These are phyloP conservation scores for Lutjanus campechanus DNA, from an alignment of 2,797 vertebrate genomes.

Conservation along the genomic window DNA sequence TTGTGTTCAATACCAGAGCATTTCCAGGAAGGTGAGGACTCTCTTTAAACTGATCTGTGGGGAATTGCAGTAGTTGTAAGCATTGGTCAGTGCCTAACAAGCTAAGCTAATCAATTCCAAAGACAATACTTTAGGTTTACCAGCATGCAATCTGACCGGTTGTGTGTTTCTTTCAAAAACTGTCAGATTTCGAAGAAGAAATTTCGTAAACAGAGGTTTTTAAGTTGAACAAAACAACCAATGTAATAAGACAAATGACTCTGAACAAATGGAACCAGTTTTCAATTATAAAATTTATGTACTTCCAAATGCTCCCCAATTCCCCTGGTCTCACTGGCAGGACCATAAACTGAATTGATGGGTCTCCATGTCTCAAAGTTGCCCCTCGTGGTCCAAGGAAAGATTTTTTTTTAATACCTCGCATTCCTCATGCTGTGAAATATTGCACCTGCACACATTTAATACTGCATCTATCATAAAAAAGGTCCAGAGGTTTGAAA, in stretches of 20 bases:
- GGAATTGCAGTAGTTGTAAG: conserved; percentile 6
- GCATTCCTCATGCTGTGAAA: conserved; percentile 62
- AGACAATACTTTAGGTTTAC: neutral
- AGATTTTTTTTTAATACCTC: conserved; percentile 65
- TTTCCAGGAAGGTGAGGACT: conserved; percentile 33
- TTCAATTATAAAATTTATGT: conserved; percentile 54
- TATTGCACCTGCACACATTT: conserved; percentile 68
- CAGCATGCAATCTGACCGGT: conserved; percentile 2
- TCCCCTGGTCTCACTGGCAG: conserved; percentile 53
- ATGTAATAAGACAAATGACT: conserved; percentile 36
- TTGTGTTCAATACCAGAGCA: conserved; percentile 41
- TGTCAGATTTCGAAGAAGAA: neutral
- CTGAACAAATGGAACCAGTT: conserved; percentile 40
- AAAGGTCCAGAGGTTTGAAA: conserved; percentile 35
- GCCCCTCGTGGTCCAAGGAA: conserved; percentile 59
- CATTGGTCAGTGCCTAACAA: conserved; percentile 15
- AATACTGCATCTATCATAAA: conserved; percentile 47
- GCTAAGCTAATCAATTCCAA: conserved; percentile 17
- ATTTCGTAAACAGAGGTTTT: neutral
- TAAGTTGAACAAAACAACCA: conserved; percentile 17
- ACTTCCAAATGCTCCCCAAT: conserved; percentile 55
- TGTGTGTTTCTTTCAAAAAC: neutral
- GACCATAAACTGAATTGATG: conserved; percentile 72
- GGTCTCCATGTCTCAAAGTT: conserved; percentile 47
- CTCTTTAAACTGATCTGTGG: neutral